Conservation (phyloP, 2,113 vertebrate genomes). For the Eudyptes chrysolophus region DNA sequence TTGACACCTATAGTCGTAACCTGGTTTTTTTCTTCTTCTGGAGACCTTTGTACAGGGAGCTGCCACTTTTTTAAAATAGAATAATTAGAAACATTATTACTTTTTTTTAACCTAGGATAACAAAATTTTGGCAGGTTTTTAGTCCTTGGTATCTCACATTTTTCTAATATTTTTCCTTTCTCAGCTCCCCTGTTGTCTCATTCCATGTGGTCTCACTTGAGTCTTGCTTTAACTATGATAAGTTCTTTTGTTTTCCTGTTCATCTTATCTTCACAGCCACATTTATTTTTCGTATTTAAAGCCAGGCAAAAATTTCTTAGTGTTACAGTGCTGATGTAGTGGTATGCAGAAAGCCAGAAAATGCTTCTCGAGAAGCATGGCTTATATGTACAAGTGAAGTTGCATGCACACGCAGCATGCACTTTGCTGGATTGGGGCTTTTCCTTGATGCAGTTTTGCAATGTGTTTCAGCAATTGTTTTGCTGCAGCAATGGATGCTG, state of each 20-base stretch:
- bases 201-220: neutral
- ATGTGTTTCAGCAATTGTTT: neutral
- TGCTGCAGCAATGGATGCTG: neutral
- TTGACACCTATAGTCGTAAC: neutral
- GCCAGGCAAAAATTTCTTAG: neutral
- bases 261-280: neutral
- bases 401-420: neutral
- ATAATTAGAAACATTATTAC: neutral
- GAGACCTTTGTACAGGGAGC: neutral
- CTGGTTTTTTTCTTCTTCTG: neutral
- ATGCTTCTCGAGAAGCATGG: neutral
- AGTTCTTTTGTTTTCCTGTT: conserved; percentile 2
- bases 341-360: neutral
- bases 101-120: neutral
- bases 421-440: neutral
- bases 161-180: conserved; percentile 12
- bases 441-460: neutral
- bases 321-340: neutral
- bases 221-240: neutral
- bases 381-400: neutral
- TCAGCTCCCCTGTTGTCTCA: neutral
- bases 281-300: neutral
- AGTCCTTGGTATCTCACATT: neutral
- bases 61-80: neutral
- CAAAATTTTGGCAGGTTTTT: neutral